Percentiles rank a stretch among this genome's conserved stretches.
phyloP scores from a whole-genome alignment of 1,140 invertebrate genomes.

The Drosophila equinoxialis region DNA sequence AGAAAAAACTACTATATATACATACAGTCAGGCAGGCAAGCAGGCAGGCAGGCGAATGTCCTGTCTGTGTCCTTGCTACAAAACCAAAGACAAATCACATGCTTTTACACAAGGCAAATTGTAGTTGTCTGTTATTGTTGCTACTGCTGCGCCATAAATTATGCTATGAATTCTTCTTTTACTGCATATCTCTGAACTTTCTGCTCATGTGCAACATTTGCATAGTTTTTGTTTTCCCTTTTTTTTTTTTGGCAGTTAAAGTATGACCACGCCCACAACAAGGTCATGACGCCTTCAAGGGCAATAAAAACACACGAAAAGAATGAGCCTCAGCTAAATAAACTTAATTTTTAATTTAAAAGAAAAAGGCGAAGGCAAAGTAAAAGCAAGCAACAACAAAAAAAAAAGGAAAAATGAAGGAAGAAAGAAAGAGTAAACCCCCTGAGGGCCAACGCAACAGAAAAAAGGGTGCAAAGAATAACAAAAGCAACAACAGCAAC shows the following conservation, averaged over 20 bases:
- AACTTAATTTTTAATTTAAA: conserved; percentile 71
- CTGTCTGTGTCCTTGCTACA: conserved; percentile 16
- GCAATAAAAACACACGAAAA: conserved; percentile 43
- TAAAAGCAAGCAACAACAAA: conserved; percentile 66
- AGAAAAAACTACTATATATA: neutral
- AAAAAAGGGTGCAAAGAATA: conserved; percentile 76
- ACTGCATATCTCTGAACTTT: neutral
- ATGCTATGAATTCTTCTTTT: conserved; percentile 56
- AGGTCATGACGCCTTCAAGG: conserved; percentile 66
- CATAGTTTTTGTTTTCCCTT: conserved; percentile 50
- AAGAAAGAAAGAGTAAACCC: conserved; percentile 11
- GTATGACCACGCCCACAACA: conserved; percentile 55
- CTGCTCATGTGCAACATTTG: conserved; percentile 64
- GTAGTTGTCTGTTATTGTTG: conserved; percentile 62
- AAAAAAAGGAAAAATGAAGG: conserved; percentile 28
- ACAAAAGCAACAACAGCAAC: conserved; percentile 56
- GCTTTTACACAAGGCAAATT: conserved; percentile 78
- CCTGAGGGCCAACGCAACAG: neutral
- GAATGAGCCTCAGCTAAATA: conserved; percentile 47
- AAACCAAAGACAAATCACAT: conserved; percentile 79
- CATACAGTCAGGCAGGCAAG: neutral
- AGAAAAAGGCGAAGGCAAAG: conserved; percentile 31
- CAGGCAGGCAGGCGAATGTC: conserved; percentile 16
- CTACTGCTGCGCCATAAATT: conserved; percentile 61
- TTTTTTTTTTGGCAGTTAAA: neutral